Percentiles rank a stretch among this genome's conserved stretches.
Evolutionary conservation across 2,888 invertebrate genomes (phyloP).

Genomic region (Melieria picta): DNA sequence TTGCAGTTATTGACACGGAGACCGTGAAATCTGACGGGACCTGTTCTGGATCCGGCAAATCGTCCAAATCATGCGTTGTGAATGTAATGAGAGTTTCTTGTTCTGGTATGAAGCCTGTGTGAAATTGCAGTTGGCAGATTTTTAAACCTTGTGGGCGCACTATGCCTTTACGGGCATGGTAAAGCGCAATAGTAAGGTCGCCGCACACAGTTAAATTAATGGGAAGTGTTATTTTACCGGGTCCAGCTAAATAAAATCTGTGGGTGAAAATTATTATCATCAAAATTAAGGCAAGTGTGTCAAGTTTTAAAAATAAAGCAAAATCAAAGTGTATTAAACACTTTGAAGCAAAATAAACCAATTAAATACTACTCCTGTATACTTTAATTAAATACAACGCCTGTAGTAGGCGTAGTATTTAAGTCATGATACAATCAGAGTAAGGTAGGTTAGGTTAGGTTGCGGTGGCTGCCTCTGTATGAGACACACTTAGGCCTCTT

Average conservation of each 20-base stretch:
- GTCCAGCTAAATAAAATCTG: conserved; percentile 59
- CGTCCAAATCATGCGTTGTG: conserved; percentile 81
- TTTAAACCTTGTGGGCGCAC: conserved; percentile 84
- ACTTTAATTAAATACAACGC: no score
- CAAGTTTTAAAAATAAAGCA: background rate
- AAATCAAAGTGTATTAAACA: background rate
- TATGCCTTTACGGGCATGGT: conserved; percentile 85
- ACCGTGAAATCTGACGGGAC: conserved; percentile 77
- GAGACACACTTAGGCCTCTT: no score
- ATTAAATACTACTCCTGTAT: no score
- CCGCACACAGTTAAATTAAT: conserved; percentile 83
- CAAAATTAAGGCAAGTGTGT: no score
- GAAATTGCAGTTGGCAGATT: conserved; percentile 87
- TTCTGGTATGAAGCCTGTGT: conserved; percentile 85
- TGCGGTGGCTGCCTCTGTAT: no score
- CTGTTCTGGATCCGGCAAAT: conserved; percentile 77
- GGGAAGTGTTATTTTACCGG: conserved; percentile 71
- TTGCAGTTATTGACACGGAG: conserved; percentile 76
- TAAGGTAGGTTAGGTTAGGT: no score
- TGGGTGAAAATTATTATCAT: no score
- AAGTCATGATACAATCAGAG: no score
- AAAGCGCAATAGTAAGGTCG: conserved; percentile 83
- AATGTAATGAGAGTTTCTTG: conserved; percentile 81
- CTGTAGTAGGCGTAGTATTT: no score
- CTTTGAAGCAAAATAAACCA: background rate